Percentiles rank a stretch among this genome's conserved stretches.
Conservation (phyloP, 1,140 invertebrate species). For the Caenorhabditis elegans region DNA sequence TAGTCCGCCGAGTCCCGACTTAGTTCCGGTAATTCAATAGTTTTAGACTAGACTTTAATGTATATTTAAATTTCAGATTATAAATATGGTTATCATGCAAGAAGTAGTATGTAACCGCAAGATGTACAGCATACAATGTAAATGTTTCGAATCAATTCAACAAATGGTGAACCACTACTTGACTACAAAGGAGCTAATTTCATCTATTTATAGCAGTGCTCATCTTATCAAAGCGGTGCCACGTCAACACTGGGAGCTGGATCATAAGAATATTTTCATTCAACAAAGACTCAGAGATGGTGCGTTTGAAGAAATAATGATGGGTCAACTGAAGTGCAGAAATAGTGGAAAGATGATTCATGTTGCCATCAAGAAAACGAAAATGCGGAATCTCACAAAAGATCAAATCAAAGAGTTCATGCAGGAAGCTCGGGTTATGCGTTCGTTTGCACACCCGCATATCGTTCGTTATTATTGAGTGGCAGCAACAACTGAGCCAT, state of each 20-base stretch:
- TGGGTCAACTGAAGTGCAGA: background rate
- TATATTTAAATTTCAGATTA: constrained; percentile 25
- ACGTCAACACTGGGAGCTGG: constrained; percentile 50
- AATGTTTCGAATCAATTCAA: constrained; percentile 17
- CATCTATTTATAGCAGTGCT: background rate
- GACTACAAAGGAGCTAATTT: background rate
- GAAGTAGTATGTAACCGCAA: constrained; percentile 43
- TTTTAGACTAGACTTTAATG: background rate
- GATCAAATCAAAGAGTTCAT: constrained; percentile 37
- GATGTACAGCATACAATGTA: constrained; percentile 36
- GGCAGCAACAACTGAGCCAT: too few relatives aligned
- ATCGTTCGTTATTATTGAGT: too few relatives aligned
- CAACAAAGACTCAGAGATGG: constrained; percentile 50
- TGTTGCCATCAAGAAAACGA: constrained; percentile 49
- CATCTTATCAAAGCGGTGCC: constrained; percentile 5
- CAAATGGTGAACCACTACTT: constrained; percentile 37
- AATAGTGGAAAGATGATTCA: constrained; percentile 30
- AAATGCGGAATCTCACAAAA: background rate
- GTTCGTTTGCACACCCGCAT: too few relatives aligned
- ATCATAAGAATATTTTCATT: constrained; percentile 39
- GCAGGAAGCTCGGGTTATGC: constrained; percentile 46
- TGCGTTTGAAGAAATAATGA: constrained; percentile 48
- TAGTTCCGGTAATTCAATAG: background rate
- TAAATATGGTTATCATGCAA: too few relatives aligned
- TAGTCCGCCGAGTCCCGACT: background rate